Evolutionary conservation across 2,797 vertebrate genomes (phyloP), one percentile per base, ranked within the genome.

Genomic region (Hephaestus fuliginosus): DNA sequence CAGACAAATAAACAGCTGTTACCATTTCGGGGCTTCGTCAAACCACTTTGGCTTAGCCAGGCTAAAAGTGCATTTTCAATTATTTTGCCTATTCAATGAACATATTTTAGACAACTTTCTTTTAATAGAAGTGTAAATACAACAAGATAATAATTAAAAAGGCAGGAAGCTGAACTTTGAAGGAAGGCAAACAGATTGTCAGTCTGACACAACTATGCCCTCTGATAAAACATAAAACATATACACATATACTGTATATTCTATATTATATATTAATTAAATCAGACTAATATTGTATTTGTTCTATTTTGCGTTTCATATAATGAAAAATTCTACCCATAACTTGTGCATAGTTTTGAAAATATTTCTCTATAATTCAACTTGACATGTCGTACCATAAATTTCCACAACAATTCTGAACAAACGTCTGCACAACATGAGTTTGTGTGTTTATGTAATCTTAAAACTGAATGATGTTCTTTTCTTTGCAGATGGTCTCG

Each of bases 401-500:
- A 41, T 51, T 66, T 51, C 18, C 39, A 39, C 30, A 18, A 53
- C 41, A 71, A 46, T 70, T 76, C 65, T 2, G 46, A 58, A 73
- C 57, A 65, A 71, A 71, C 43, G 20, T 11, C 11, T 48, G 20
- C 28, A 33, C n/a, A 56, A 66, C 20, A 20, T 41, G 12, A 22
- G 7, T 20, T 55, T 3, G 8, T 44, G 20, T 11, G 15, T 5
- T 17, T 17, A 28, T 49, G 28, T 7, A 43, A 39, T 71, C 18
- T 25, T 0, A 63, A 43, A 39, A 30, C 20, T 28, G n/a, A 53
- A 51, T 48, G 8, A 33, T 6, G 55, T 25, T 0, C 22, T 85
- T 49, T 78, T 9, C 58, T 86, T 75, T 30, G 1, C 94, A 99
- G 98, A 99, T 11, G 98, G 98, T 22, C 87, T 99, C 66, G 98